These are phyloP conservation scores for Ecliptopera silaceata DNA, from an alignment of 2,888 invertebrate genomes.

Conservation along the genomic window DNA sequence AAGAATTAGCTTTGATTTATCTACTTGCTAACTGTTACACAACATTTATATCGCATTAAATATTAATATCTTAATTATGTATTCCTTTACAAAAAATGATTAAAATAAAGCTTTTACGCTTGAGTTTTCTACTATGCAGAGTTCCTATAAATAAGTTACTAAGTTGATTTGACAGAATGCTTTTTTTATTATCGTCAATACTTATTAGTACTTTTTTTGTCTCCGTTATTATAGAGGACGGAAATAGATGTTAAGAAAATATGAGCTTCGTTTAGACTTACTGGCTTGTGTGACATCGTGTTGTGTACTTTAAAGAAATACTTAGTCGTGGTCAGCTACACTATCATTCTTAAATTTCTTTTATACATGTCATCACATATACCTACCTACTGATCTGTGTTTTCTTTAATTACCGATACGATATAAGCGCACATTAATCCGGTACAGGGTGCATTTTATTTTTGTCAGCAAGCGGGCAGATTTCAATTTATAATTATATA, in stretches of 20 bases:
- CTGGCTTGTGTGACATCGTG: slow-evolving; percentile 77
- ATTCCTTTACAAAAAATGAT: not conserved
- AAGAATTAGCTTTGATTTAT: slow-evolving; percentile 59
- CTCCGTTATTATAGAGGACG: slow-evolving; percentile 52
- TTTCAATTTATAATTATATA: slow-evolving; percentile 53
- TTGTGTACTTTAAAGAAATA: slow-evolving; percentile 68
- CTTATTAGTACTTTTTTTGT: slow-evolving; percentile 6
- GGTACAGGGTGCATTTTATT: slow-evolving; percentile 79
- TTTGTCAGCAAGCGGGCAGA: slow-evolving; percentile 69
- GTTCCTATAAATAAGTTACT: slow-evolving; percentile 17
- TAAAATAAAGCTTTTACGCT: slow-evolving; percentile 15
- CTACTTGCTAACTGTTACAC: slow-evolving; percentile 43
- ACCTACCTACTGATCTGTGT: slow-evolving; percentile 16
- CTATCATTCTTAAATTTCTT: slow-evolving; percentile 41
- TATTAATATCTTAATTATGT: slow-evolving; percentile 3
- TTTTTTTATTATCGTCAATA: not conserved
- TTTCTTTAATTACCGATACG: slow-evolving; percentile 46
- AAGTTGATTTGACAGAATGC: slow-evolving; percentile 1
- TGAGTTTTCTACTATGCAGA: slow-evolving; percentile 15
- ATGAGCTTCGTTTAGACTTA: slow-evolving; percentile 81
- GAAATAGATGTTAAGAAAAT: slow-evolving; percentile 79
- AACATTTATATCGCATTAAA: slow-evolving; percentile 33
- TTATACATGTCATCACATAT: slow-evolving; percentile 25
- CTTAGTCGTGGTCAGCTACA: slow-evolving; percentile 48
- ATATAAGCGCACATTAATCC: slow-evolving; percentile 75